Conservation (phyloP, 2,797 vertebrate species). For the Neosilurus mollespiculum region DNA sequence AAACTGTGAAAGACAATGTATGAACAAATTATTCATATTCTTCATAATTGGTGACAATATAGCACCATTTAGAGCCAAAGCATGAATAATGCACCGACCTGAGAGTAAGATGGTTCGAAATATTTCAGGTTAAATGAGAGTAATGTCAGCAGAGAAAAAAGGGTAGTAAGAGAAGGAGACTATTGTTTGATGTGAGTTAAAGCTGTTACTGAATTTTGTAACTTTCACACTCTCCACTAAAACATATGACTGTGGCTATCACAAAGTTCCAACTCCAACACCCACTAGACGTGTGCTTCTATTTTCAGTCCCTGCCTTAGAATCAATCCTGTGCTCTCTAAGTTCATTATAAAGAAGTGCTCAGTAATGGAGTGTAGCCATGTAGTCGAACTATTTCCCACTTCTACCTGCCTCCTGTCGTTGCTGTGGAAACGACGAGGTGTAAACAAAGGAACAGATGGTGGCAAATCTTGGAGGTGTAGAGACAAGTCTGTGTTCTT, state of each 20-base stretch:
- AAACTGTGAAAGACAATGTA: slow-evolving; percentile 65
- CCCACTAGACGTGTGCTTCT: slow-evolving; percentile 31
- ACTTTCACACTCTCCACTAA: slow-evolving; percentile 29
- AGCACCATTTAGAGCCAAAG: slow-evolving; percentile 30
- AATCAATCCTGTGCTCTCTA: slow-evolving; percentile 32
- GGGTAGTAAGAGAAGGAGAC: background rate
- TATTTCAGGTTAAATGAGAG: slow-evolving; percentile 13
- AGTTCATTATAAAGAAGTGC: slow-evolving; percentile 45
- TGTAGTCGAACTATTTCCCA: slow-evolving; percentile 47
- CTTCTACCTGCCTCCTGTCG: slow-evolving; percentile 63
- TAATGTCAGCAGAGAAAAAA: slow-evolving; percentile 3
- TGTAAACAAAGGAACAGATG: slow-evolving; percentile 74
- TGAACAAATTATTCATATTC: slow-evolving; percentile 56
- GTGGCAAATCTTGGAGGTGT: slow-evolving; percentile 65
- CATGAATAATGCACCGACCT: slow-evolving; percentile 12
- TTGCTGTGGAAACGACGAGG: slow-evolving; percentile 72
- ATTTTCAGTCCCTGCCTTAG: slow-evolving; percentile 24
- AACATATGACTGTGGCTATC: slow-evolving; percentile 42
- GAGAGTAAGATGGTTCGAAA: background rate
- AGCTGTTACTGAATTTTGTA: slow-evolving; percentile 29
- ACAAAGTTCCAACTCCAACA: slow-evolving; percentile 37
- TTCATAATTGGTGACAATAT: slow-evolving; percentile 49
- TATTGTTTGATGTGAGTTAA: slow-evolving; percentile 34
- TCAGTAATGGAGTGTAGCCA: slow-evolving; percentile 49
- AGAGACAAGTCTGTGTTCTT: slow-evolving; percentile 57